Percentiles rank a stretch among this genome's conserved stretches.
These are phyloP conservation scores for Luperina nickerlii DNA, from an alignment of 2,888 invertebrate genomes.

Conservation along the genomic window DNA sequence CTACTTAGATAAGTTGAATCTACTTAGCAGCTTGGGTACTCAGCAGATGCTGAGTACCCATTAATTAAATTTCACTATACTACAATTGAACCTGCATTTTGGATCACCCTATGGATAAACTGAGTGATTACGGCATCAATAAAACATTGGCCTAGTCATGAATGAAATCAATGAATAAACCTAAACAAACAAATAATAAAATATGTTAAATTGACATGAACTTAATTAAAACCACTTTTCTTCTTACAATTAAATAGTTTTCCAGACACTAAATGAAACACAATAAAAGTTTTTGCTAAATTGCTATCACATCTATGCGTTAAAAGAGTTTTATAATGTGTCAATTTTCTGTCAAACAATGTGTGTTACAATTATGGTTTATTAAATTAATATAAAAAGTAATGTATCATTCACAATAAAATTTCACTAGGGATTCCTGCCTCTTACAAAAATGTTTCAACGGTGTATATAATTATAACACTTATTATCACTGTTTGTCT, in stretches of 20 bases:
- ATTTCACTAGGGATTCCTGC: constrained; percentile 32
- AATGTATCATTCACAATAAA: constrained; percentile 31
- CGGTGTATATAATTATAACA: constrained; percentile 15
- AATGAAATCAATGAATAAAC: constrained; percentile 1
- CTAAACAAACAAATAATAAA: constrained; percentile 11
- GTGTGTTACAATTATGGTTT: not conserved
- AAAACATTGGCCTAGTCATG: not conserved
- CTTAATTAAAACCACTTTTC: constrained; percentile 6
- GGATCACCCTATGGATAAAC: not conserved
- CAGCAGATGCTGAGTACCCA: not conserved
- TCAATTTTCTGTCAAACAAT: constrained; percentile 6
- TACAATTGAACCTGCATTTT: constrained; percentile 11
- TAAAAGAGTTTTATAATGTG: not conserved
- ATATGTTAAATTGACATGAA: constrained; percentile 8
- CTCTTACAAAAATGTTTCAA: constrained; percentile 21
- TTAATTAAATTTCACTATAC: not conserved
- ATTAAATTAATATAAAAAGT: constrained; percentile 23
- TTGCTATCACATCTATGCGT: not conserved
- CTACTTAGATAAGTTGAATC: too few species aligned
- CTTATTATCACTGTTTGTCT: constrained; percentile 77
- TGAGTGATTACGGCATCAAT: not conserved
- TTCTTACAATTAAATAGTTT: constrained; percentile 16
- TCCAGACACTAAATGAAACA: not conserved
- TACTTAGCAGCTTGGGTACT: too few species aligned
- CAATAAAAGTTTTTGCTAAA: constrained; percentile 7